phyloP scores from a whole-genome alignment of 2,888 invertebrate genomes.

The Heliothis peltigera region DNA sequence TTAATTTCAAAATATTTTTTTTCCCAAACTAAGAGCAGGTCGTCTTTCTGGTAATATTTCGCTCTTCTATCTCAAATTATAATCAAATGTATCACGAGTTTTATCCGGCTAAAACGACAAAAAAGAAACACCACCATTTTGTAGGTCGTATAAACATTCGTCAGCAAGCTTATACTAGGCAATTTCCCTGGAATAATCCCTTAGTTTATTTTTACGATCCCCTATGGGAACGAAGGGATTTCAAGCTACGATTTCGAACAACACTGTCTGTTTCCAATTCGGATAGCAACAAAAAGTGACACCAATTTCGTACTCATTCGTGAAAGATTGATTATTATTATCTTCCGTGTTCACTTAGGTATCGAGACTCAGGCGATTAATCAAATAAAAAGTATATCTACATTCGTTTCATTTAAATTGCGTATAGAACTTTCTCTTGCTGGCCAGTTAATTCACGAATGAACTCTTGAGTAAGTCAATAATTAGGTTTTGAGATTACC shows the following conservation, averaged over 20 bases:
- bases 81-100: too few relatives aligned
- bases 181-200: constrained; percentile 39
- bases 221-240: constrained; percentile 39
- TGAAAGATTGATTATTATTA: constrained; percentile 26
- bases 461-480: constrained; percentile 13
- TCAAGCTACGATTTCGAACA: constrained; percentile 4
- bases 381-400: constrained; percentile 26
- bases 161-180: constrained; percentile 25
- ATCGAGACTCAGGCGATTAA: constrained; percentile 28
- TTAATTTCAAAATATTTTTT: too few relatives aligned
- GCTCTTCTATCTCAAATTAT: too few relatives aligned
- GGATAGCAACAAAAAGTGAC: constrained; percentile 27
- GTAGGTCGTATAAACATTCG: constrained; percentile 45
- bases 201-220: constrained; percentile 42
- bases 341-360: constrained; percentile 5
- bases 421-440: constrained; percentile 41
- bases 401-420: constrained; percentile 43
- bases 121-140: constrained; percentile 8
- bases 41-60: too few relatives aligned
- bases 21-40: too few relatives aligned
- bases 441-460: not conserved
- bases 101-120: not conserved
- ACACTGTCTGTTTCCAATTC: constrained; percentile 14
- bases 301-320: constrained; percentile 19
- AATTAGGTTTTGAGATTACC: not conserved